Conservation (phyloP, 2,113 vertebrate species). For the Lophura nycthemera region DNA sequence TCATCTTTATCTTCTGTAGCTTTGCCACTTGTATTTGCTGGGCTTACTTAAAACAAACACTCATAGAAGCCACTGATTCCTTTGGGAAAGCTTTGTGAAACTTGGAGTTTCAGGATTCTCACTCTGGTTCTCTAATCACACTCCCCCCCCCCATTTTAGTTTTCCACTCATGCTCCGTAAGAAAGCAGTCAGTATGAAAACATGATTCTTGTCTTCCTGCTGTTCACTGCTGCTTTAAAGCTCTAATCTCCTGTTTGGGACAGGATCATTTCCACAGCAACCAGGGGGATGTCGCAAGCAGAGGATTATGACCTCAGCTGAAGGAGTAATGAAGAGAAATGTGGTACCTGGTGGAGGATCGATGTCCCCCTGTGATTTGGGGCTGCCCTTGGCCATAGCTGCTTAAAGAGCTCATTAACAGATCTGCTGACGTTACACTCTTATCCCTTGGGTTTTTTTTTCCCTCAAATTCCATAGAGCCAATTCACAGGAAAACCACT, state of each 20-base stretch:
- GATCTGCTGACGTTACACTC: not conserved
- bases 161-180: not conserved
- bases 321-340: not conserved
- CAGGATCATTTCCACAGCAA: slow-evolving; percentile 18
- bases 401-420: not conserved
- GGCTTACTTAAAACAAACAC: not conserved
- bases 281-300: not conserved
- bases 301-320: not conserved
- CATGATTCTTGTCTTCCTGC: not conserved
- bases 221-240: not conserved
- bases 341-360: not conserved
- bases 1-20: not conserved
- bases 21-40: not conserved
- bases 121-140: not conserved
- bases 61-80: not conserved
- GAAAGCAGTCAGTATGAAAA: not conserved
- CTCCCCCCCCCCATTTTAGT: not conserved
- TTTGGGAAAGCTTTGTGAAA: not conserved
- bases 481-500: not conserved
- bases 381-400: not conserved
- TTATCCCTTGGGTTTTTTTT: not conserved
- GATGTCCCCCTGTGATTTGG: not conserved
- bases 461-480: not conserved
- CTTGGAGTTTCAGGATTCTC: not conserved
- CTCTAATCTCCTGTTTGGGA: not conserved